phyloP scores from a whole-genome alignment of 2,113 vertebrate species.

The Periophthalmus modestus region DNA sequence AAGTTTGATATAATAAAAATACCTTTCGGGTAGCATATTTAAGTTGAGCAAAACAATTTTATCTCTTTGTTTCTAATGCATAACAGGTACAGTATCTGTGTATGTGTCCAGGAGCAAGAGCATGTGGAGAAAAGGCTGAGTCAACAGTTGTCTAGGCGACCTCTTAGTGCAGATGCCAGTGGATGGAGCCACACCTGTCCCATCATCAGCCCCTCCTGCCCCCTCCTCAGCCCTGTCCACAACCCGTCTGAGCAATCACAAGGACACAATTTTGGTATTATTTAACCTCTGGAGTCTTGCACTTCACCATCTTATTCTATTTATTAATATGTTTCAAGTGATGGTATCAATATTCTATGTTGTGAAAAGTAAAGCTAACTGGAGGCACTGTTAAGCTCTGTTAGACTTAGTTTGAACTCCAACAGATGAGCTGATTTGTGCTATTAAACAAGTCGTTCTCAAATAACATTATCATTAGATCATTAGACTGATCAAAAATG shows the following conservation, averaged over 20 bases:
- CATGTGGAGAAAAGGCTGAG: slow-evolving; percentile 82
- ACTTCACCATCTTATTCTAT: neutral
- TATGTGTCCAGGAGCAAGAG: slow-evolving; percentile 81
- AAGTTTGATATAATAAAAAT: neutral
- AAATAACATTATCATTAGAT: too few relatives aligned
- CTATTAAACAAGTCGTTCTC: too few relatives aligned
- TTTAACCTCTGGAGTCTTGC: neutral
- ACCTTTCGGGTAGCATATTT: neutral
- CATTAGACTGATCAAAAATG: too few relatives aligned
- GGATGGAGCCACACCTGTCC: slow-evolving; percentile 75
- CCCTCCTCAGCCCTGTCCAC: slow-evolving; percentile 71
- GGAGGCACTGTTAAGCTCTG: too few relatives aligned
- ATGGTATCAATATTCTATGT: neutral
- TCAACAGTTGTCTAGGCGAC: slow-evolving; percentile 66
- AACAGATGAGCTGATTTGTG: too few relatives aligned
- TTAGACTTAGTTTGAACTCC: too few relatives aligned
- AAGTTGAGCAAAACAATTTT: neutral
- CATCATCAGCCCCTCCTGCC: slow-evolving; percentile 71
- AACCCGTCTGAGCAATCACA: slow-evolving; percentile 60
- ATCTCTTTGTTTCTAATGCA: neutral
- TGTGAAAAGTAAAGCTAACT: too few relatives aligned
- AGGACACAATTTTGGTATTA: slow-evolving; percentile 65
- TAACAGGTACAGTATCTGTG: neutral
- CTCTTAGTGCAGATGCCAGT: slow-evolving; percentile 51
- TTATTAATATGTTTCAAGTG: neutral